phyloP scores from a whole-genome alignment of 2,113 vertebrate species.

The Elephantulus edwardii region DNA sequence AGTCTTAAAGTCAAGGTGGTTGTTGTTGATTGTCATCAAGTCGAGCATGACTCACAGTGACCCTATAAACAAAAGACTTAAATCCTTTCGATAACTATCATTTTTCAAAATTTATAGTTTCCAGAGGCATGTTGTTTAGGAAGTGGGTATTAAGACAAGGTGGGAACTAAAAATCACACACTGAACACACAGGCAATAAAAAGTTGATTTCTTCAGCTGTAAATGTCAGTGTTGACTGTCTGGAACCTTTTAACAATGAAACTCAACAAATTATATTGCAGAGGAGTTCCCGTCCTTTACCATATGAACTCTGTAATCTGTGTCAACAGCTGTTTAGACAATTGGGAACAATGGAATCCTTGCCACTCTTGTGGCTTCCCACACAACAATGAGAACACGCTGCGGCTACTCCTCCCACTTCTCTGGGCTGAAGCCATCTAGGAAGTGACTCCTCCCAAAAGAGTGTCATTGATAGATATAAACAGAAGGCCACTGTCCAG shows the following conservation, averaged over 20 bases:
- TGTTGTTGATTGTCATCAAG: too few relatives aligned
- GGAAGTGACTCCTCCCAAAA: conserved; percentile 42
- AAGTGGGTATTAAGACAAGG: too few relatives aligned
- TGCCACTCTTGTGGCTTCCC: conserved; percentile 53
- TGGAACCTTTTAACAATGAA: conserved; percentile 27
- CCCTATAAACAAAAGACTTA: too few relatives aligned
- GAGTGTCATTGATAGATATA: neutral
- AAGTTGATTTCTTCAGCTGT: neutral
- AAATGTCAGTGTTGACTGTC: neutral
- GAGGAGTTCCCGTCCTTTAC: conserved; percentile 37
- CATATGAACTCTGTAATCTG: conserved; percentile 34
- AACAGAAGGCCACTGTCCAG: neutral
- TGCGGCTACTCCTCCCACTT: conserved; percentile 26
- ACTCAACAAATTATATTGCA: neutral
- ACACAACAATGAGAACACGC: conserved; percentile 39
- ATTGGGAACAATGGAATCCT: neutral
- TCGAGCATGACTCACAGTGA: too few relatives aligned
- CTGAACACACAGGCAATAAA: neutral
- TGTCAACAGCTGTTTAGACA: conserved; percentile 44
- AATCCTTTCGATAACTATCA: too few relatives aligned
- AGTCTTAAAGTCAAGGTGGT: too few relatives aligned
- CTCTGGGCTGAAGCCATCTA: conserved; percentile 38
- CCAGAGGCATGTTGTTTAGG: too few relatives aligned
- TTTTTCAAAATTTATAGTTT: too few relatives aligned
- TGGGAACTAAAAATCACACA: neutral